Evolutionary conservation across 2,113 vertebrate species (phyloP).

Genomic region (Diphyllodes magnificus): DNA sequence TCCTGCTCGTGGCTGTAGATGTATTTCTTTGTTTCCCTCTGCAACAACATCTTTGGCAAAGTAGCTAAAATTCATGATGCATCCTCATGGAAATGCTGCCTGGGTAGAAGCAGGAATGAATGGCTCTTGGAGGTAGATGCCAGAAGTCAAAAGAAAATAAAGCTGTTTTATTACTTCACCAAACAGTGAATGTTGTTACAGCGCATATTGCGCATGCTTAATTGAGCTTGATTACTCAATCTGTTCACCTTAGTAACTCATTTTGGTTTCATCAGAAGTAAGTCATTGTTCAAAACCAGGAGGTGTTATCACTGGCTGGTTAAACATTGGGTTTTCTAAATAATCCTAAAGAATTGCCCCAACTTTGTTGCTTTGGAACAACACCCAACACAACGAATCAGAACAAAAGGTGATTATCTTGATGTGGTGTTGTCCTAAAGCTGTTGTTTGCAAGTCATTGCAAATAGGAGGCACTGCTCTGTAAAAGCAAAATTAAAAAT

Average conservation of each 20-base stretch:
- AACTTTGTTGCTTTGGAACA: neutral
- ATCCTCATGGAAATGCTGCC: neutral
- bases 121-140: neutral
- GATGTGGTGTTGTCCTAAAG: neutral
- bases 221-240: slow-evolving; percentile 2
- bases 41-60: neutral
- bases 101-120: neutral
- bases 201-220: neutral
- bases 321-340: neutral
- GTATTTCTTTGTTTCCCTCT: neutral
- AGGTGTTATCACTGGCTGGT: neutral
- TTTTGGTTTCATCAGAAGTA: neutral
- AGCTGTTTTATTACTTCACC: neutral
- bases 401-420: neutral
- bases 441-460: neutral
- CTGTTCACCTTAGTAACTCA: neutral
- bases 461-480: neutral
- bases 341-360: neutral
- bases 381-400: neutral
- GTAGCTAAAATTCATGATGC: neutral
- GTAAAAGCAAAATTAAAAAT: neutral
- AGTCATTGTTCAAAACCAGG: neutral
- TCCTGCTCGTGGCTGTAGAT: neutral
- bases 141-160: neutral
- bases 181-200: neutral